Evolutionary conservation across 1,140 invertebrate species (phyloP).

Genomic region (Diorhabda carinulata): DNA sequence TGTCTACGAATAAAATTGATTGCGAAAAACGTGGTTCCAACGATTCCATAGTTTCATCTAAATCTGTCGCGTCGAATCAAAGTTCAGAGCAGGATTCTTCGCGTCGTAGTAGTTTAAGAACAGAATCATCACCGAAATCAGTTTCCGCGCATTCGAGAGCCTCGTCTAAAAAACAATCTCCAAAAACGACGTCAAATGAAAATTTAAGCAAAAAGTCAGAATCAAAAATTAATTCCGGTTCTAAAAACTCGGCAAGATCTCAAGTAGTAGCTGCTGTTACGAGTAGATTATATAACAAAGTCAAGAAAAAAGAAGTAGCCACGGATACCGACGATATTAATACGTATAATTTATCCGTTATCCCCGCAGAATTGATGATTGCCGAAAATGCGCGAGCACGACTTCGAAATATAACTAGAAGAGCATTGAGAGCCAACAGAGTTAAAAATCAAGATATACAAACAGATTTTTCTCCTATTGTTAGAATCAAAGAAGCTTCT

Average conservation of each 20-base stretch:
- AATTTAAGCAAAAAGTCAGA: conserved; percentile 19
- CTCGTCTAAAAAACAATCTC: conserved; percentile 22
- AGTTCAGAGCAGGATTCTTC: conserved; percentile 9
- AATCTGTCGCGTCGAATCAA: neutral
- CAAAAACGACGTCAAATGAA: conserved; percentile 22
- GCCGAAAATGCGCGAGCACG: conserved; percentile 55
- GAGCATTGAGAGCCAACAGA: conserved; percentile 55
- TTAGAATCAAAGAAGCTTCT: conserved; percentile 56
- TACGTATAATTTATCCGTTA: conserved; percentile 45
- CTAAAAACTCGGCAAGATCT: conserved; percentile 47
- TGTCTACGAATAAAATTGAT: conserved; percentile 23
- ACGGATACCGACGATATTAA: conserved; percentile 48
- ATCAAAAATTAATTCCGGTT: conserved; percentile 32
- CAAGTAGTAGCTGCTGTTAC: conserved; percentile 68
- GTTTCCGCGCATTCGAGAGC: conserved; percentile 17
- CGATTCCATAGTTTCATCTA: conserved; percentile 25
- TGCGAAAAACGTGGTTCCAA: conserved; percentile 32
- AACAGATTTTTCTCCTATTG: conserved; percentile 51
- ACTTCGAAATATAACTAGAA: conserved; percentile 55
- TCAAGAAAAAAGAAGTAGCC: conserved; percentile 56
- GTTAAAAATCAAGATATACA: conserved; percentile 57
- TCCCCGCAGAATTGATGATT: conserved; percentile 52
- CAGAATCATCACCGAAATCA: conserved; percentile 30
- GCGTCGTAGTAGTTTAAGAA: conserved; percentile 15
- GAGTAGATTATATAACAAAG: conserved; percentile 59